Evolutionary conservation across 2,797 vertebrate genomes (phyloP), one percentile per base, ranked within the genome.

Genomic region (Vireo griseus): DNA sequence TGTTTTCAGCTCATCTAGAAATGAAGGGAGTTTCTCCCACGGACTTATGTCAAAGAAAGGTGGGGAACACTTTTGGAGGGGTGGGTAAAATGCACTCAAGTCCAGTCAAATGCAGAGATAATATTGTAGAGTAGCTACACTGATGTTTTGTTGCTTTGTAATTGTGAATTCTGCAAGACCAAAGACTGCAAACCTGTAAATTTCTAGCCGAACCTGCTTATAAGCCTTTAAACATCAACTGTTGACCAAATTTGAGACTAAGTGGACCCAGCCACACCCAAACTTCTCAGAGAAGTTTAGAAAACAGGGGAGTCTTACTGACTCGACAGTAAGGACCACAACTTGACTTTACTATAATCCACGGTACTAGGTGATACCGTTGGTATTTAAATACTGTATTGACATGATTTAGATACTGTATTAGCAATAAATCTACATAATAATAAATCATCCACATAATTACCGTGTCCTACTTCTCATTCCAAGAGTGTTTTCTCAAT

Each of bases 401-500:
- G 28, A 37, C 28, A 75, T 50, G 18, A 62, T 76, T 57, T 33
- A 54, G 35, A 31, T 74, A n/a, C 22, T 48, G 10, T 39, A 63
- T 63, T 39, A 57, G 63, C 48, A 82, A 69, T 50, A 57, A 82
- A 57, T 33, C 13, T 82, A 58, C 16, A 76, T 37, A 89, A 35
- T 35, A 35, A 35, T 8, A 35, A 35, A 55, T 89, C 16, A 57
- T 63, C 50, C 13, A 29, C 24, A 39, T 21, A 76, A 82, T 44
- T 24, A 69, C 16, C 1, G 2, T 25, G 22, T 37, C 6, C 55
- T 55, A 24, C 16, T 62, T 37, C 62, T 75, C 22, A 44, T 50
- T 20, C 6, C 14, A 31, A 75, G 63, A 55, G n/a, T 0, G 1
- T 28, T 50, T 54, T 62, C 55, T 48, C 0, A 0, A 50, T 69